Evolutionary conservation across 2,888 invertebrate species (phyloP), one percentile per base, ranked within the genome.

Genomic region (Drosophila recens): DNA sequence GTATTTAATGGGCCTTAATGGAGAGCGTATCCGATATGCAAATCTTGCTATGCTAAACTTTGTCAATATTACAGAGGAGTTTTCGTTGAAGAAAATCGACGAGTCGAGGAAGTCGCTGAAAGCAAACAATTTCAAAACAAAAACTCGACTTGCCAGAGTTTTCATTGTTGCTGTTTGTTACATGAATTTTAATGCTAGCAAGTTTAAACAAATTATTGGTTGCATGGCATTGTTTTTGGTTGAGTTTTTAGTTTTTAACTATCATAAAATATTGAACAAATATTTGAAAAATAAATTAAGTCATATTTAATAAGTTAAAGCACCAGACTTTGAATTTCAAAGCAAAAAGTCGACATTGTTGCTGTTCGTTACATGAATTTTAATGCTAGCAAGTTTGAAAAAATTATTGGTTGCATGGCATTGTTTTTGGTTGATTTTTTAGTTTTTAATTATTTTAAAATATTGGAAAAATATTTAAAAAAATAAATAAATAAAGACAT

Each of bases 1-100:
- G 78, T 67, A 67, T 77, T 75, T 75, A 79, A 79, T 76, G 72
- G 49, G 54, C 42, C 77, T 62, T 76, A 67, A 76, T 78, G 81
- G 72, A 72, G 71, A 78, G 58, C 63, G 62, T 38, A 49, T 54
- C 42, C 59, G 49, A 68, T 74, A 79, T 67, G 79, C 68, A 74
- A 79, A 75, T 23, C 23, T 23, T 23, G 23, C 23, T 23, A 74
- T 58, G 67, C 54, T 67, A 53, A 72, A 59, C 52, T 52, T 49
- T 49, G 64, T 48, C 57, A 53, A 56, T 56, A 46, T 43, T n/a
- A 36, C 0, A 51, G 59, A 15, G 27, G 3, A 15, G 43, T 10
- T 17, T 17, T 40, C 9, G 10, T 48, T 38, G 43, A 2, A 51
- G 56, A 46, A 43, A 51, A 65, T 33, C 15, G 43, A 27, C 20